A percentile compares a stretch with the other conserved stretches of the same genome.
Conservation (phyloP, 2,888 invertebrate genomes). For the Acleris emargana region DNA sequence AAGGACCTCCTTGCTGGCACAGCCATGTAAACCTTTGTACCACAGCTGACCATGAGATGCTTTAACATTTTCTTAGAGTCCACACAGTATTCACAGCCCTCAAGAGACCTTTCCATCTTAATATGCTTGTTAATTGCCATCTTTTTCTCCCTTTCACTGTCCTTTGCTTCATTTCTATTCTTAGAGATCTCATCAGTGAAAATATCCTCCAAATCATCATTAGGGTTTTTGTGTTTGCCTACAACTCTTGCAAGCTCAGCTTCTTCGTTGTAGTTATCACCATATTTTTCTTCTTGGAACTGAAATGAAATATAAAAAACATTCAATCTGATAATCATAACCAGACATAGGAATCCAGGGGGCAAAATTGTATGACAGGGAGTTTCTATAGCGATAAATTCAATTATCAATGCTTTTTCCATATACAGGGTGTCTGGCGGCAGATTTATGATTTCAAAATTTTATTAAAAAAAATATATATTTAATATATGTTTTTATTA, state of each 20-base stretch:
- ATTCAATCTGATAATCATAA: neutral
- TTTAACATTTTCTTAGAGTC: constrained; percentile 91
- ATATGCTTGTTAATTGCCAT: constrained; percentile 90
- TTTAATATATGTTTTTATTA: too few species aligned
- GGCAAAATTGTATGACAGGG: too few species aligned
- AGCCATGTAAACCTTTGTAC: constrained; percentile 92
- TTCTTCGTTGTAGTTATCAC: constrained; percentile 91
- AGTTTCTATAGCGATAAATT: too few species aligned
- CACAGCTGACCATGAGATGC: constrained; percentile 92
- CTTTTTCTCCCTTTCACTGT: constrained; percentile 85
- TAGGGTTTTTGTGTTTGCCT: constrained; percentile 85
- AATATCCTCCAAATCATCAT: constrained; percentile 93
- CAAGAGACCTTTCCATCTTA: constrained; percentile 87
- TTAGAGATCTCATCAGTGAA: constrained; percentile 91
- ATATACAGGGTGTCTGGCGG: too few species aligned
- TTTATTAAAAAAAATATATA: too few species aligned
- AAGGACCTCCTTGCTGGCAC: constrained; percentile 92
- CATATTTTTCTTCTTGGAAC: constrained; percentile 92
- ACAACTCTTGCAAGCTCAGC: constrained; percentile 90
- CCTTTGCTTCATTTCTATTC: constrained; percentile 84
- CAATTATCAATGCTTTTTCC: too few species aligned
- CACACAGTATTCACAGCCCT: constrained; percentile 92
- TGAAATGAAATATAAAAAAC: constrained; percentile 56
- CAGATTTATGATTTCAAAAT: too few species aligned
- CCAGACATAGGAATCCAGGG: too few species aligned